A percentile compares a stretch with the other conserved stretches of the same genome.
phyloP scores from a whole-genome alignment of 2,888 invertebrate genomes.

The Phortica magna region DNA sequence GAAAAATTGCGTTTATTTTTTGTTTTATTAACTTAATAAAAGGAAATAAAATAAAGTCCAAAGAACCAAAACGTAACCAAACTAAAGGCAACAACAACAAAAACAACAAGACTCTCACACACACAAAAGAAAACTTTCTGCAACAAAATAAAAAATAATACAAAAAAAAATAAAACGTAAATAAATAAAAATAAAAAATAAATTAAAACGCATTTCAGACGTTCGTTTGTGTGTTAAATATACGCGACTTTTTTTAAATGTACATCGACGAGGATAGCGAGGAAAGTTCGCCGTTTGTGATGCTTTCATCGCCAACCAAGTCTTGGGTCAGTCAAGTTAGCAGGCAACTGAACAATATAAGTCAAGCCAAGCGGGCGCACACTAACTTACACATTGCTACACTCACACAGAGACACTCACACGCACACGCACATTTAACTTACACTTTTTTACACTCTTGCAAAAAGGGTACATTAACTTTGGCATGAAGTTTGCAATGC shows the following conservation, averaged over 20 bases:
- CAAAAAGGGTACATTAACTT: too few species aligned
- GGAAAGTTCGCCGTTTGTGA: constrained; percentile 84
- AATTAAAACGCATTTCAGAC: constrained; percentile 8
- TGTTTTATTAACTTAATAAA: constrained; percentile 59
- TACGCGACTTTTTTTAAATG: constrained; percentile 76
- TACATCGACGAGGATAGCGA: constrained; percentile 81
- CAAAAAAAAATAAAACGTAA: constrained; percentile 39
- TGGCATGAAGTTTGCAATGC: too few species aligned
- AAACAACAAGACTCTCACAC: constrained; percentile 1
- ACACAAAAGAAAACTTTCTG: constrained; percentile 5
- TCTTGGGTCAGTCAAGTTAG: constrained; percentile 78
- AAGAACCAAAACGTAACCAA: constrained; percentile 48
- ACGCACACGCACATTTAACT: constrained; percentile 35
- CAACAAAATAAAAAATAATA: constrained; percentile 31
- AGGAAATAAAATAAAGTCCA: constrained; percentile 43
- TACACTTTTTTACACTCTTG: constrained; percentile 21
- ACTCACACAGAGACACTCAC: constrained; percentile 21
- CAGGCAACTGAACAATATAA: not conserved
- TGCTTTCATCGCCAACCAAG: constrained; percentile 83
- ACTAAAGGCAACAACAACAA: constrained; percentile 56
- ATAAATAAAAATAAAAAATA: constrained; percentile 46
- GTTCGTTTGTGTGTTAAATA: constrained; percentile 33
- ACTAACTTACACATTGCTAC: not conserved
- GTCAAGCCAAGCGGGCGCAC: not conserved
- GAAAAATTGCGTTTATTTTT: constrained; percentile 65